Base-by-base conservation (phyloP, 2,797 vertebrate species). In the Gallinago stenura region DNA sequence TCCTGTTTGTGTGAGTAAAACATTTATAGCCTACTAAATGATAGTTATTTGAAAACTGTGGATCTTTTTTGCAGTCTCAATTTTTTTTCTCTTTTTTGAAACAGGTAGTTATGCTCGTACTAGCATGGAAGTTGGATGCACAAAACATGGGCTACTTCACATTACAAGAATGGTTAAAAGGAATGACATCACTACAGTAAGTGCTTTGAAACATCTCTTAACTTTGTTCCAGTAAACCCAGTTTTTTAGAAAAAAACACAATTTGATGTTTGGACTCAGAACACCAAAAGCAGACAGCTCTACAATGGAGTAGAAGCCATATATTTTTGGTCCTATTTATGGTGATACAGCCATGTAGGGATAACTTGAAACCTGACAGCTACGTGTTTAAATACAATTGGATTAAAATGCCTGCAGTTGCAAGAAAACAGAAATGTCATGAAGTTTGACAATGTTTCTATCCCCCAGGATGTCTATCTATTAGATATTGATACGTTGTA, bases 131-230 rank as follows among this genome's bases (percentile, higher is more conserved):
- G 97, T 97, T 99, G 98, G 99, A 99, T 97, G 99, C 99, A 92
- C 99, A 99, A 97, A 99, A 99, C 96, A 99, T 99, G 99, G 99
- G 99, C 58, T 99, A 99, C 97, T 99, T 99, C 97, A 99, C 99
- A 30, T 98, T 99, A 68, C 99, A 99, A 97, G 99, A 99, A 95
- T 99, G 99, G 99, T 98, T 99, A 88, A 99, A 99, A 98, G 99
- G 99, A 97, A 99, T 99, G 99, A 99, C 99, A 78, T 99, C 99
- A 28, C 97, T 99, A 96, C 99, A 99, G 99, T 99, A 99, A 98
- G 99, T 98, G 81, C 71, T 72, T 89, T 56, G 76, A 83, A 92
- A 89, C 28, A 51, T 19, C 25, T 72, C n/a, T 9, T 11, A 21
- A 24, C 3, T 53, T 90, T 56, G 4, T n/a, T 73, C 18, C 1